These are phyloP conservation scores for Sebastes minor DNA, from an alignment of 2,797 vertebrate species.

Conservation along the genomic window DNA sequence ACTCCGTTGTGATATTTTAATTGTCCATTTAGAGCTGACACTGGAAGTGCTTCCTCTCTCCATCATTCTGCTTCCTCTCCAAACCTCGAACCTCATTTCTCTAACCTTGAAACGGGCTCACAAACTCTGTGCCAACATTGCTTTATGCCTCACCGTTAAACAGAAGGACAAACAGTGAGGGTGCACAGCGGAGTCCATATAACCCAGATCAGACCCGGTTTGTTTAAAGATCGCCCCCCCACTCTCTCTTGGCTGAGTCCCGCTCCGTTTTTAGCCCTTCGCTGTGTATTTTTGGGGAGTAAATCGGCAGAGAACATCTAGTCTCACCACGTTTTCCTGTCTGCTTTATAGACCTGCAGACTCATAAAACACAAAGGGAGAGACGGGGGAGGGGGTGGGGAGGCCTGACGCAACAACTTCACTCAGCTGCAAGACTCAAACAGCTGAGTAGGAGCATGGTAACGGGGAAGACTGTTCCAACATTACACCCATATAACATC, in stretches of 20 bases:
- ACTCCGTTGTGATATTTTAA: background rate
- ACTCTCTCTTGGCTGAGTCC: background rate
- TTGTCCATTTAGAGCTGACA: background rate
- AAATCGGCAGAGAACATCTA: constrained; percentile 14
- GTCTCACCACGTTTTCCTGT: constrained; percentile 38
- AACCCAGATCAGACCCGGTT: constrained; percentile 13
- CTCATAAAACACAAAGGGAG: constrained; percentile 15
- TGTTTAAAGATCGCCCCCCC: constrained; percentile 21
- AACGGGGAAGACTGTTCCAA: background rate
- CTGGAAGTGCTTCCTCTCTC: background rate
- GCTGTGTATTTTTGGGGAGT: constrained; percentile 38
- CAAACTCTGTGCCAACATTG: constrained; percentile 20
- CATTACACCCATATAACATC: background rate
- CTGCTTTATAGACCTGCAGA: constrained; percentile 35
- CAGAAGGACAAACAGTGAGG: constrained; percentile 49
- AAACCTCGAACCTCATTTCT: background rate
- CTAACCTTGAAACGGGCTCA: constrained; percentile 8
- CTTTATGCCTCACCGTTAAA: constrained; percentile 36
- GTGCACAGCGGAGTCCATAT: constrained; percentile 30
- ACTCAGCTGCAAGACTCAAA: background rate
- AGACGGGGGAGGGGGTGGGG: background rate
- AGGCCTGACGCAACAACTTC: background rate
- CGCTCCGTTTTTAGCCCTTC: constrained; percentile 13
- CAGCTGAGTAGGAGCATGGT: background rate
- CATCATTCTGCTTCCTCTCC: background rate